Evolutionary conservation across 1,140 invertebrate genomes (phyloP), one percentile per base, ranked within the genome.

Genomic region (Aphaenogaster rudis): DNA sequence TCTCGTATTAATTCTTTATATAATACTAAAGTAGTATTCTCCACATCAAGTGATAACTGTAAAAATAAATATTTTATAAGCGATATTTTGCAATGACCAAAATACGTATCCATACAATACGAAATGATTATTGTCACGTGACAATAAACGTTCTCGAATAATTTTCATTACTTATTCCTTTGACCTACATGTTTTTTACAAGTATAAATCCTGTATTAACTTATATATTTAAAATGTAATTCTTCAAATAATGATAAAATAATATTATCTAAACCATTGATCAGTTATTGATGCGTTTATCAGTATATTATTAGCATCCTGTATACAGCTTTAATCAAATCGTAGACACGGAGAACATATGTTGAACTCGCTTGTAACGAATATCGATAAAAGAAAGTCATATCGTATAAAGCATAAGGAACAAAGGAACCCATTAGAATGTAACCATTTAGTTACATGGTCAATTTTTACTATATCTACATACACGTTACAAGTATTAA

Each of bases 191-290:
- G 36, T 1, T 21, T 67, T 67, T 67, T 6, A 28, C 28, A 15
- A 28, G 28, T 28, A 28, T 28, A 28, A 28, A 61, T 33, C 6
- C 13, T 13, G 1, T 28, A 74, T 39, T 57, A 74, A 57, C 13
- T 54, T 33, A 8, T 72, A 54, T n/a, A 52, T 52, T 74, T 54
- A 3, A 52, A 33, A 71, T 71, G 11, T 52, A 52, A 39, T 64
- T 64, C 33, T 64, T 64, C 15, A n/a, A 64, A 17, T 64, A 63
- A n/a, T 64, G 39, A 64, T 39, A 64, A 64, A 39, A 64, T 64
- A 13, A 15, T n/a, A 64, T 8, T 21, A 64, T 8, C 33, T 42
- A 21, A 45, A n/a, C 39, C 5, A 36, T 17, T 21, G 39, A 42
- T 7, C 39, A 45, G 5, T 67, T 15, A 17, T 57, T 39, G 17